These are phyloP conservation scores for Ciconia maguari DNA, from an alignment of 2,113 vertebrate genomes.

Conservation along the genomic window DNA sequence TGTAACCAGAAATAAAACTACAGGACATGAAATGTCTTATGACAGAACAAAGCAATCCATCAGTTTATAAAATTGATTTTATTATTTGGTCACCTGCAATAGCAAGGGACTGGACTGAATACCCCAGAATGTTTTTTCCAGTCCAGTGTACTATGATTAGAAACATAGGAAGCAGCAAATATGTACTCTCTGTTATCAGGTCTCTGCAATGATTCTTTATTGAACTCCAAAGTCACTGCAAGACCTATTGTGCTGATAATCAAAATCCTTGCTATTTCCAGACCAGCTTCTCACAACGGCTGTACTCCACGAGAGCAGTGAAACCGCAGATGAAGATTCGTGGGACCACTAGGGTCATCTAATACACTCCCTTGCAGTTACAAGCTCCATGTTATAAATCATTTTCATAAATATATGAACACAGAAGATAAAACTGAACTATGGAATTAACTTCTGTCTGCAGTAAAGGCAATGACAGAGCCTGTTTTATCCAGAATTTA, in stretches of 20 bases:
- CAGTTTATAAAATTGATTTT: not conserved
- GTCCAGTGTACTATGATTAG: not conserved
- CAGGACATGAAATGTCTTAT: not conserved
- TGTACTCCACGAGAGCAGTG: not conserved
- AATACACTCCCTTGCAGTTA: not conserved
- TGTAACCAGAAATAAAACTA: conserved; percentile 6
- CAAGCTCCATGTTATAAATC: not conserved
- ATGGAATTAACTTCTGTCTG: not conserved
- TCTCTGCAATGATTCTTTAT: not conserved
- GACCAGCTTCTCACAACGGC: not conserved
- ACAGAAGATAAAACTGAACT: not conserved
- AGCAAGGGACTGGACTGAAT: not conserved
- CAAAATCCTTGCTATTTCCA: conserved; percentile 1
- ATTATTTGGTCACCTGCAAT: not conserved
- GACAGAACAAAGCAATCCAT: conserved; percentile 14
- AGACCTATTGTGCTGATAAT: not conserved
- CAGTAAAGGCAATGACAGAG: not conserved
- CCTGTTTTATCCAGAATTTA: not conserved
- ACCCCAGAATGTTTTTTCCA: not conserved
- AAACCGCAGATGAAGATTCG: not conserved
- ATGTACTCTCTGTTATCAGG: not conserved
- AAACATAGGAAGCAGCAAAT: not conserved
- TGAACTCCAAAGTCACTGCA: not conserved
- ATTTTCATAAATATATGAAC: not conserved
- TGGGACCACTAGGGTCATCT: not conserved